Percentiles rank a stretch among this genome's conserved stretches.
Conservation (phyloP, 2,888 invertebrate species). For the Balanococcus diminutus region DNA sequence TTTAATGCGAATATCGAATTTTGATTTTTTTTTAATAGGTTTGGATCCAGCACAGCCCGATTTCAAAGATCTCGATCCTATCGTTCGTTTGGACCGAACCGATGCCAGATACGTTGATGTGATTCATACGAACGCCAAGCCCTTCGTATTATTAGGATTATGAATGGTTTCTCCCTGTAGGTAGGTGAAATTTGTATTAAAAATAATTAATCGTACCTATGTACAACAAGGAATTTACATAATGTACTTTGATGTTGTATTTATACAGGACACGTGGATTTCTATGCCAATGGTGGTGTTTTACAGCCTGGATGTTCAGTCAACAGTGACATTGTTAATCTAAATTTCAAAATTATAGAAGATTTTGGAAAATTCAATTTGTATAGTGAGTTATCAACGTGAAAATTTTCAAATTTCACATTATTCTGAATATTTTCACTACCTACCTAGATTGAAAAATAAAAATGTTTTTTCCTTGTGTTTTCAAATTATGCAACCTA, state of each 20-base stretch:
- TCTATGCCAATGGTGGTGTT: slow-evolving; percentile 73
- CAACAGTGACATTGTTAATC: slow-evolving; percentile 57
- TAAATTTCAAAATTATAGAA: slow-evolving; percentile 58
- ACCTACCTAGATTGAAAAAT: too few species aligned
- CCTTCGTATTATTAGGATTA: slow-evolving; percentile 66
- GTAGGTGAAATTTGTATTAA: too few species aligned
- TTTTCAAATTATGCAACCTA: too few species aligned
- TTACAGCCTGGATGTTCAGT: slow-evolving; percentile 69
- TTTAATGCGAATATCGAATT: too few species aligned
- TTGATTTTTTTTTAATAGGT: slow-evolving; percentile 62
- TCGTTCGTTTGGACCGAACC: slow-evolving; percentile 65
- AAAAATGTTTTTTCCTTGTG: too few species aligned
- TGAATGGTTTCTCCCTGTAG: slow-evolving; percentile 67
- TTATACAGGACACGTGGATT: slow-evolving; percentile 66
- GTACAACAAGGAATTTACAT: too few species aligned
- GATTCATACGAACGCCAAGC: slow-evolving; percentile 69
- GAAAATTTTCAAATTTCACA: too few species aligned
- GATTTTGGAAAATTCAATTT: slow-evolving; percentile 60
- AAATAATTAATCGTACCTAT: too few species aligned
- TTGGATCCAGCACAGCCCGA: slow-evolving; percentile 72
- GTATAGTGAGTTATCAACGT: slow-evolving; percentile 58
- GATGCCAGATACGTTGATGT: slow-evolving; percentile 70
- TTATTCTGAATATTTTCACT: too few species aligned
- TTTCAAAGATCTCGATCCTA: slow-evolving; percentile 63
- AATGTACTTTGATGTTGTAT: neutral